Conservation (phyloP, 2,888 invertebrate species). For the Cosmorhoe ocellata region DNA sequence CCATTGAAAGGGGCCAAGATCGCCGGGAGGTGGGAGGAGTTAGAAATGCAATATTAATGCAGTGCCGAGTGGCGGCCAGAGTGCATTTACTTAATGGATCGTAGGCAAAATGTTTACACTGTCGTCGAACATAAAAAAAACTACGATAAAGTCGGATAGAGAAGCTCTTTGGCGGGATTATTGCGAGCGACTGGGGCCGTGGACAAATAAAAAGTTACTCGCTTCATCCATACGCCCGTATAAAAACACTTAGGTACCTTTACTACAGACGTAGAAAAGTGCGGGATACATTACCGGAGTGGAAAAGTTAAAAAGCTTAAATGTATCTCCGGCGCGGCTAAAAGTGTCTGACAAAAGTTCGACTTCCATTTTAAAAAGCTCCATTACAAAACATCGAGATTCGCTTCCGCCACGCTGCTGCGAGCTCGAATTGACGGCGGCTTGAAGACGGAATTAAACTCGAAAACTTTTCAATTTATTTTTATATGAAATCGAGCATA, state of each 20-base stretch:
- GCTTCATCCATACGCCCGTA: conserved; percentile 59
- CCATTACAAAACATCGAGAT: conserved; percentile 83
- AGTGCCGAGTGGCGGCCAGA: conserved; percentile 71
- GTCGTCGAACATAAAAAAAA: conserved; percentile 62
- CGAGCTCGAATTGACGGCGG: conserved; percentile 67
- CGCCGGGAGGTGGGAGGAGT: conserved; percentile 50
- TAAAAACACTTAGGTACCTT: conserved; percentile 73
- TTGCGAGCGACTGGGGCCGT: conserved; percentile 57
- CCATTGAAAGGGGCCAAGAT: conserved; percentile 48
- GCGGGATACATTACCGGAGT: conserved; percentile 81
- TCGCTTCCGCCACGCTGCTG: conserved; percentile 76
- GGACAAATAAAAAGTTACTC: conserved; percentile 64
- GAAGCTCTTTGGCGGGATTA: conserved; percentile 70
- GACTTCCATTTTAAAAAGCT: conserved; percentile 83
- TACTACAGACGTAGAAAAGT: conserved; percentile 69
- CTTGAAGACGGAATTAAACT: conserved; percentile 73
- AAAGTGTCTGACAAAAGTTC: conserved; percentile 83
- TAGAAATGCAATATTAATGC: conserved; percentile 86
- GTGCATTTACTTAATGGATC: conserved; percentile 80
- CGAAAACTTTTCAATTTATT: conserved; percentile 77
- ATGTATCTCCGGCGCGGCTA: conserved; percentile 82
- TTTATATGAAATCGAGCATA: conserved; percentile 69
- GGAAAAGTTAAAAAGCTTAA: conserved; percentile 83
- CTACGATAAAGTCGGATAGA: conserved; percentile 56
- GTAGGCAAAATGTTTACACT: conserved; percentile 74